These are phyloP conservation scores for Meloidogyne chitwoodi DNA, from an alignment of 1,140 invertebrate genomes.

Conservation along the genomic window DNA sequence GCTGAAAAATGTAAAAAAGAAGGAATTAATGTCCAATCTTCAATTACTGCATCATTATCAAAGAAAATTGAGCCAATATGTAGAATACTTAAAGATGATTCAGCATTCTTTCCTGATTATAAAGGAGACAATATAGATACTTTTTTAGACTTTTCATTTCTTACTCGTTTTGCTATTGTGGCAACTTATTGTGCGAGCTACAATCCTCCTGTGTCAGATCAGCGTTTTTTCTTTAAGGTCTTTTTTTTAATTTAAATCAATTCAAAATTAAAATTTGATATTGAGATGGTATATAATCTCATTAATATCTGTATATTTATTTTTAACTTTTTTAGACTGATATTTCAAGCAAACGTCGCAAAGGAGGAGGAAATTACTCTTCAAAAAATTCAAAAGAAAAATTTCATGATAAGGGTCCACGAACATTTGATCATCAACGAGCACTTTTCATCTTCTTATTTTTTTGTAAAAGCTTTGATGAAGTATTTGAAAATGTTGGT, in stretches of 20 bases:
- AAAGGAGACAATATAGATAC: neutral
- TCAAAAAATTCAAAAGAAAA: slow-evolving; percentile 7
- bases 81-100: slow-evolving; percentile 14
- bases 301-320: too few relatives aligned
- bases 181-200: slow-evolving; percentile 34
- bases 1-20: slow-evolving; percentile 12
- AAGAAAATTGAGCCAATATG: neutral
- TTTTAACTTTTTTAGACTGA: slow-evolving; percentile 12
- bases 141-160: slow-evolving; percentile 16
- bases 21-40: neutral
- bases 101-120: slow-evolving; percentile 12
- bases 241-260: neutral
- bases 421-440: slow-evolving; percentile 24
- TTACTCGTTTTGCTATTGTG: slow-evolving; percentile 22
- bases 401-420: slow-evolving; percentile 26
- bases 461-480: slow-evolving; percentile 16
- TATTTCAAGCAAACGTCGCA: neutral
- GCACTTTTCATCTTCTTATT: slow-evolving; percentile 27
- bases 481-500: neutral
- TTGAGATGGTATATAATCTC: neutral
- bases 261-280: neutral
- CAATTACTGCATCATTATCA: neutral
- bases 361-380: neutral
- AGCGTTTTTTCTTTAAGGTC: slow-evolving; percentile 21
- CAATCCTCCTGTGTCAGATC: slow-evolving; percentile 24